A percentile compares a stretch with the other conserved stretches of the same genome.
phyloP scores from a whole-genome alignment of 2,113 vertebrate species.

The Athene noctua region DNA sequence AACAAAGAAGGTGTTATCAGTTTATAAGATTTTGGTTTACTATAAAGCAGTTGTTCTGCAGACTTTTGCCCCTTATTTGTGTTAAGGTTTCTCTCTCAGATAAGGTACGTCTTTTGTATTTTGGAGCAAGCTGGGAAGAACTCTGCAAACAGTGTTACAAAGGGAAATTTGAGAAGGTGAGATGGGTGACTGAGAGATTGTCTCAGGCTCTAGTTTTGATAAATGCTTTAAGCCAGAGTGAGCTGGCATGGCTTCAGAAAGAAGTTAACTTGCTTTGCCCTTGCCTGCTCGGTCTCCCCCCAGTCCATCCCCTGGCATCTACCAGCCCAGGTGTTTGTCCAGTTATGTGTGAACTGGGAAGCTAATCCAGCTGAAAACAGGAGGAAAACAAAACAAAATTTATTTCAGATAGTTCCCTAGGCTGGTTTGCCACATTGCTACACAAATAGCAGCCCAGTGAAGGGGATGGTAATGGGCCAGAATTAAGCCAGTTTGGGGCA shows the following conservation, averaged over 20 bases:
- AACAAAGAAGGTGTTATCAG: neutral
- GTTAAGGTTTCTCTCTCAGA: constrained; percentile 7
- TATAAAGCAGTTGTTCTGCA: neutral
- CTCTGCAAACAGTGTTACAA: neutral
- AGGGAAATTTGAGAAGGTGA: constrained; percentile 16
- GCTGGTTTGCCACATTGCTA: neutral
- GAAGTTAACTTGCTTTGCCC: neutral
- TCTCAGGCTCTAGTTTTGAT: neutral
- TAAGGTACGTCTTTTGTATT: constrained; percentile 9
- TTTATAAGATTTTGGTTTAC: neutral
- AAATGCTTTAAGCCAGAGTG: neutral
- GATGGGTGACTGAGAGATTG: neutral
- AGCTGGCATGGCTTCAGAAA: neutral
- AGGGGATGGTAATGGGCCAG: neutral
- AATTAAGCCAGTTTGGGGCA: neutral
- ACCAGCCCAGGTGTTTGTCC: constrained; percentile 7
- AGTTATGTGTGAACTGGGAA: neutral
- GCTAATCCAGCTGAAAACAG: neutral
- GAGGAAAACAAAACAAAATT: neutral
- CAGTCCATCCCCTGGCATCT: neutral
- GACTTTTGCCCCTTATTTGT: neutral
- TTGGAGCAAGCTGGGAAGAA: neutral
- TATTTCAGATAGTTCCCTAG: neutral
- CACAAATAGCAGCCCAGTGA: neutral
- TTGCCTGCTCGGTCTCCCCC: constrained; percentile 3